phyloP scores from a whole-genome alignment of 2,888 invertebrate genomes.

The Ptychoptera contaminata region DNA sequence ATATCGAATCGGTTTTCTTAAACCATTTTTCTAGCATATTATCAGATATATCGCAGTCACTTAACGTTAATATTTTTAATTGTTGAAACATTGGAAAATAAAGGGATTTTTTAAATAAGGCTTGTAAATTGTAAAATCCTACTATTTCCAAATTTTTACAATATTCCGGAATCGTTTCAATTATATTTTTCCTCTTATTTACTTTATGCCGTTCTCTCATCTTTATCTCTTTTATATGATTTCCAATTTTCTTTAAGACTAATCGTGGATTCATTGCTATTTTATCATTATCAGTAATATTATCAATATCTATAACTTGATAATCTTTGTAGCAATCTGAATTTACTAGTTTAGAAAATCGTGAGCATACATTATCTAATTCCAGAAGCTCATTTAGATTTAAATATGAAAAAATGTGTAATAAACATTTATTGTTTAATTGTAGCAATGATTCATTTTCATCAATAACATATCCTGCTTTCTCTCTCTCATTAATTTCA shows the following conservation, averaged over 20 bases:
- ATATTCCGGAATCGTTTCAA: slow-evolving; percentile 8
- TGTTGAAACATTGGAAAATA: not conserved
- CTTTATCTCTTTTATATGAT: not conserved
- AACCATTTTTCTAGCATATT: not conserved
- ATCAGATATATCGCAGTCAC: not conserved
- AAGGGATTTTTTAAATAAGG: not conserved
- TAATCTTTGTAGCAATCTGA: slow-evolving; percentile 1
- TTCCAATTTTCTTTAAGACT: slow-evolving; percentile 1
- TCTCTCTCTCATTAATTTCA: not conserved
- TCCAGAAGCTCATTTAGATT: slow-evolving; percentile 1
- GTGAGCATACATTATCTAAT: not conserved
- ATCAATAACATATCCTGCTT: not conserved
- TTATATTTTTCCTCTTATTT: too few relatives aligned
- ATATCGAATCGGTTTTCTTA: not conserved
- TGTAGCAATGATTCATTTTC: slow-evolving; percentile 2
- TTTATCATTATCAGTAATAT: not conserved
- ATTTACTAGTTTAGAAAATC: not conserved
- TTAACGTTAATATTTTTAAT: not conserved
- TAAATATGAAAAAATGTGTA: slow-evolving; percentile 10
- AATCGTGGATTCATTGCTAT: not conserved
- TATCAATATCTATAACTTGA: not conserved
- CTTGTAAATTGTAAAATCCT: not conserved
- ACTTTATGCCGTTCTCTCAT: too few relatives aligned
- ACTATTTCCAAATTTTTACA: slow-evolving; percentile 9
- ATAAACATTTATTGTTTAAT: slow-evolving; percentile 10